These are phyloP conservation scores for Neolamprologus kungweensis DNA, from an alignment of 2,113 vertebrate genomes.

Conservation along the genomic window DNA sequence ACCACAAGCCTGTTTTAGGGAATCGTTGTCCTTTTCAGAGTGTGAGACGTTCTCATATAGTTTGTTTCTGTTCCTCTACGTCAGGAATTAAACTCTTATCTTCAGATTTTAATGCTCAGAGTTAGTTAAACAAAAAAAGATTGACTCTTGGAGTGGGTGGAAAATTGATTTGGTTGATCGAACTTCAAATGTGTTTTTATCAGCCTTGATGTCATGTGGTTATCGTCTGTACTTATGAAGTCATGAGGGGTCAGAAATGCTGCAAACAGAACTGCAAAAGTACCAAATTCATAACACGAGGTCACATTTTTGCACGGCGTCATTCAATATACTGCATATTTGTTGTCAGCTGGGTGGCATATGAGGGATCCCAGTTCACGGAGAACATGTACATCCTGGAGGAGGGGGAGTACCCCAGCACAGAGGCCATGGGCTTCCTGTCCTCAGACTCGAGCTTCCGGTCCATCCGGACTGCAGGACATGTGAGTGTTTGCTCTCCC, in stretches of 20 bases:
- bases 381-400: slow-evolving; percentile 89
- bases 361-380: slow-evolving; percentile 79
- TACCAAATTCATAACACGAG: background rate
- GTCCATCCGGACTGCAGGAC: slow-evolving; percentile 77
- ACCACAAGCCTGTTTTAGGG: background rate
- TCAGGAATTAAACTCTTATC: background rate
- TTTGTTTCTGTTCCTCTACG: background rate
- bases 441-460: slow-evolving; percentile 66
- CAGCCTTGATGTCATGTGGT: background rate
- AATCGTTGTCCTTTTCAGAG: fast-evolving
- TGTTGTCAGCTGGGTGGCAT: slow-evolving; percentile 81
- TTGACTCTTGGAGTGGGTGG: background rate
- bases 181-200: too few species aligned
- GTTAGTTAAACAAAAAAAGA: fast-evolving
- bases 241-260: background rate
- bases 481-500: slow-evolving; percentile 68
- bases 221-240: background rate
- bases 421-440: slow-evolving; percentile 79
- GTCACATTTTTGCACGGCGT: background rate
- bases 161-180: background rate
- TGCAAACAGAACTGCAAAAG: background rate
- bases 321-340: background rate
- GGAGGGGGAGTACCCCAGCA: slow-evolving; percentile 82
- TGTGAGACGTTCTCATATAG: background rate
- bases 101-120: background rate